Conservation (phyloP, 2,888 invertebrate species). For the Caenorhabditis angaria region DNA sequence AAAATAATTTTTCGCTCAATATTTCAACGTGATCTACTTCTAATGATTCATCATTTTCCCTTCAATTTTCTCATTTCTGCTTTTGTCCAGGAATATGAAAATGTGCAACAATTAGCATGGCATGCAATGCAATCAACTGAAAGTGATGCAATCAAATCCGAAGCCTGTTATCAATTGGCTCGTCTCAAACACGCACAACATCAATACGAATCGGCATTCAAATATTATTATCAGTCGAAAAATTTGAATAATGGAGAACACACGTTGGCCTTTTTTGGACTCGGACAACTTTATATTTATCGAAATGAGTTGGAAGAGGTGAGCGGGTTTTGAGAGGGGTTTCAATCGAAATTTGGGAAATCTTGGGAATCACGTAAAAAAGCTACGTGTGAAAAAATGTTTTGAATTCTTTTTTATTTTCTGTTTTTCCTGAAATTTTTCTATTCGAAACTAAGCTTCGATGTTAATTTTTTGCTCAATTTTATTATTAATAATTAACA, state of each 20-base stretch:
- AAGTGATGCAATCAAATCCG: conserved; percentile 97
- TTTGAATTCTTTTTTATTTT: too few species aligned
- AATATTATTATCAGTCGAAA: conserved; percentile 76
- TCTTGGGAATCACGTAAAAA: too few species aligned
- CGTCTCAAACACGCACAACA: conserved; percentile 92
- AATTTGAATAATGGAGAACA: conserved; percentile 95
- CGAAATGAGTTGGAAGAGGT: conserved; percentile 78
- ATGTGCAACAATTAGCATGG: conserved; percentile 92
- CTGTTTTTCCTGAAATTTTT: too few species aligned
- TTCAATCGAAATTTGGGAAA: conserved; percentile 1
- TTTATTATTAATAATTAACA: too few species aligned
- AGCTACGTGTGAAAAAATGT: too few species aligned
- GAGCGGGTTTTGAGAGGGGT: too few species aligned
- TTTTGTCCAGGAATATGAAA: conserved; percentile 83
- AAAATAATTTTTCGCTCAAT: too few species aligned
- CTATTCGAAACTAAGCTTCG: too few species aligned
- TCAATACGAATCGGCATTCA: conserved; percentile 94
- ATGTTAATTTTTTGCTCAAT: too few species aligned
- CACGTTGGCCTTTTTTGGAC: conserved; percentile 94
- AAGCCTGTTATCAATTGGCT: conserved; percentile 94
- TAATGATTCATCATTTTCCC: too few species aligned
- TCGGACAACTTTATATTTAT: conserved; percentile 99
- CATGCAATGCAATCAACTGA: conserved; percentile 98
- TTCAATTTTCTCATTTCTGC: not conserved
- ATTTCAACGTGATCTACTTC: too few species aligned